Conservation (phyloP, 2,888 invertebrate species). For the Conops quadrifasciatus region DNA sequence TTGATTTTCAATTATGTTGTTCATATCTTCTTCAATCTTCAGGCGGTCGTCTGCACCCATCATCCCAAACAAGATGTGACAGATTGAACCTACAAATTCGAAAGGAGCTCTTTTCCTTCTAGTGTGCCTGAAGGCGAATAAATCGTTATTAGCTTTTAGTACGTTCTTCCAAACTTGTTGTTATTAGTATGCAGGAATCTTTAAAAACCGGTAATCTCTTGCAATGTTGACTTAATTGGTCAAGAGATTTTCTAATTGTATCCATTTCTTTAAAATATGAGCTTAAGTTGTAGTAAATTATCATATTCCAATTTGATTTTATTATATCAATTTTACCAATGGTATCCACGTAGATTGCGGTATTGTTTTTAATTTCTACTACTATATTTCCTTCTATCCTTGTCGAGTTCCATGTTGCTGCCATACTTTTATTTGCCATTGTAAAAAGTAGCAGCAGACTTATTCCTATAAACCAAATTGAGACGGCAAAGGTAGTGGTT, state of each 20-base stretch:
- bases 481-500: background rate
- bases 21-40: background rate
- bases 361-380: background rate
- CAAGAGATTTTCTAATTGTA: background rate
- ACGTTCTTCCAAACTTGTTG: background rate
- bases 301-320: background rate
- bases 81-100: background rate
- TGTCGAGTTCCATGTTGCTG: too few species aligned
- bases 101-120: background rate
- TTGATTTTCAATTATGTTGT: background rate
- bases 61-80: background rate
- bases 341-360: background rate
- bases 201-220: background rate
- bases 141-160: background rate
- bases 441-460: background rate
- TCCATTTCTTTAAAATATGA: background rate
- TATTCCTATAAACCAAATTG: background rate
- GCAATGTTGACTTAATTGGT: background rate
- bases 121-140: background rate
- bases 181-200: background rate
- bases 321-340: background rate
- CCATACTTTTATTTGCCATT: background rate
- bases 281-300: background rate
- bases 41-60: background rate
- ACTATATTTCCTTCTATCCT: too few species aligned